A percentile compares a stretch with the other conserved stretches of the same genome.
Conservation (phyloP, 2,113 vertebrate species). For the Leucopsar rothschildi region DNA sequence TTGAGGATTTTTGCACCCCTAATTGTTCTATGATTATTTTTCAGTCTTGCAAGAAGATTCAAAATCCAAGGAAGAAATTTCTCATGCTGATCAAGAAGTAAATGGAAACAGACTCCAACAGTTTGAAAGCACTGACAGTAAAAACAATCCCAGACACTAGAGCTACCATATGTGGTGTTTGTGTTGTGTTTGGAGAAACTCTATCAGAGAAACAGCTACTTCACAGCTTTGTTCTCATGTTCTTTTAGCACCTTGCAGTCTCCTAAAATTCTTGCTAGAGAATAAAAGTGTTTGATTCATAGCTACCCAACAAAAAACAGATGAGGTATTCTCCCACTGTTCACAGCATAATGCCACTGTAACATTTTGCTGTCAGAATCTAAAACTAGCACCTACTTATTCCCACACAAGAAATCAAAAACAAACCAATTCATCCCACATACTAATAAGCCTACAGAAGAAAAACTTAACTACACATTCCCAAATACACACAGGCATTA, state of each 20-base stretch:
- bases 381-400: background rate
- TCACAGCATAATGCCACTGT: background rate
- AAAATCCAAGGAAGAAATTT: constrained; percentile 78
- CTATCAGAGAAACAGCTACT: background rate
- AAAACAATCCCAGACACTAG: constrained; percentile 18
- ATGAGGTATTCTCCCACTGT: background rate
- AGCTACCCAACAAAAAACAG: background rate
- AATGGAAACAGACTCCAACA: background rate
- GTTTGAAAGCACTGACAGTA: background rate
- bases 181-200: background rate
- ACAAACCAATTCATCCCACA: background rate
- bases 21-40: constrained; percentile 20
- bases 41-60: constrained; percentile 76
- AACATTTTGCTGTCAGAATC: background rate
- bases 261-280: background rate
- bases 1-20: background rate
- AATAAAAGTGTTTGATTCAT: background rate
- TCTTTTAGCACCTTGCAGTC: background rate
- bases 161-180: background rate
- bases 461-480: background rate
- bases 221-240: constrained; percentile 42
- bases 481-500: background rate
- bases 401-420: background rate
- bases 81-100: constrained; percentile 67
- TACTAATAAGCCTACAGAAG: background rate